These are phyloP conservation scores for Microctenopoma steveboyesi DNA, from an alignment of 2,797 vertebrate species.

Conservation along the genomic window DNA sequence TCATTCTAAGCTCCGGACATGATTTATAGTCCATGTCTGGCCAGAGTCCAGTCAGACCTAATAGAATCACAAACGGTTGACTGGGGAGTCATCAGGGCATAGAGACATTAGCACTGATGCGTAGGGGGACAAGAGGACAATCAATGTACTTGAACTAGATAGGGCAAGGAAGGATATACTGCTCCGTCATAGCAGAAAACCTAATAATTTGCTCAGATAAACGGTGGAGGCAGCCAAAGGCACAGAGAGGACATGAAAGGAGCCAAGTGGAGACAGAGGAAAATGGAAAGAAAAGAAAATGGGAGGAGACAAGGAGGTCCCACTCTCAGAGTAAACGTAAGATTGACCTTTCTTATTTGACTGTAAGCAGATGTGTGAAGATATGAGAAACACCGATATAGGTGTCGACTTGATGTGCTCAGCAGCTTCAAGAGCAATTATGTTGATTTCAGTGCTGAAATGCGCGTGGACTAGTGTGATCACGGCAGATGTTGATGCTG, in stretches of 20 bases:
- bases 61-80: conserved; percentile 58
- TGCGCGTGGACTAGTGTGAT: conserved; percentile 1
- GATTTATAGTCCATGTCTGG: conserved; percentile 62
- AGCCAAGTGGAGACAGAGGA: conserved; percentile 13
- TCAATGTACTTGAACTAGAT: conserved; percentile 39
- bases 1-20: conserved; percentile 54
- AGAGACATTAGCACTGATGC: conserved; percentile 14
- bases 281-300: conserved; percentile 16
- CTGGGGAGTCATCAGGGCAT: conserved; percentile 25
- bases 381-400: conserved; percentile 17
- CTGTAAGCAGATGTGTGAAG: conserved; percentile 26
- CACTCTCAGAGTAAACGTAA: conserved; percentile 18
- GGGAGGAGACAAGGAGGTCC: conserved; percentile 16
- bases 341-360: conserved; percentile 29
- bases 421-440: neutral
- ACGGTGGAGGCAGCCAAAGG: conserved; percentile 17
- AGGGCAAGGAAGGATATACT: conserved; percentile 10
- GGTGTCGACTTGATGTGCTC: conserved; percentile 4
- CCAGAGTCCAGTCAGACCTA: conserved; percentile 56
- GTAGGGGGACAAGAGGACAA: conserved; percentile 21
- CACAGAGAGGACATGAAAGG: conserved; percentile 2
- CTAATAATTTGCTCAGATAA: conserved; percentile 21
- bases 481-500: neutral
- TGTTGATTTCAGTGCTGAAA: conserved; percentile 5
- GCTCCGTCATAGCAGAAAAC: conserved; percentile 14